A percentile compares a stretch with the other conserved stretches of the same genome.
These are phyloP conservation scores for Sardina pilchardus DNA, from an alignment of 2,113 vertebrate species.

Conservation along the genomic window DNA sequence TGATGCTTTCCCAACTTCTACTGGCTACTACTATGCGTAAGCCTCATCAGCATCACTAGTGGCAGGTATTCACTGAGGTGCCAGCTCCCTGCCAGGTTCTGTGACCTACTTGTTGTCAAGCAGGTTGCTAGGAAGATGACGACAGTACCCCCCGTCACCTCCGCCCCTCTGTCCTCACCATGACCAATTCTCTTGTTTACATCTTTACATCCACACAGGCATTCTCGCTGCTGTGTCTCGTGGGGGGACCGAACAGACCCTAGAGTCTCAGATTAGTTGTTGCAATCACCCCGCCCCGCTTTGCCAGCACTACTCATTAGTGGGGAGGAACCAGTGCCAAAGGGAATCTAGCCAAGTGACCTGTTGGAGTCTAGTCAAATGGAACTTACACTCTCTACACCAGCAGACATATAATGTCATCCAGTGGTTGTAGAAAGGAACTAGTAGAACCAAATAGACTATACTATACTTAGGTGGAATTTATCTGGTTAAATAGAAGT, in stretches of 20 bases:
- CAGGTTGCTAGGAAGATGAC: slow-evolving; percentile 37
- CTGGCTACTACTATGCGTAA: background rate
- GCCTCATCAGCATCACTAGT: background rate
- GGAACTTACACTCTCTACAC: background rate
- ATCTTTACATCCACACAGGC: background rate
- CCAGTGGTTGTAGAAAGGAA: background rate
- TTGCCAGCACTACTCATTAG: background rate
- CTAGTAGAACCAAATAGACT: background rate
- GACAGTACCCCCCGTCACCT: slow-evolving; percentile 5
- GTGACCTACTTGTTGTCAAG: slow-evolving; percentile 32
- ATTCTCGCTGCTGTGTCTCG: background rate
- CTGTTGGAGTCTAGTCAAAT: background rate
- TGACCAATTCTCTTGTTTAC: slow-evolving; percentile 24
- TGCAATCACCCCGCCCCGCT: background rate
- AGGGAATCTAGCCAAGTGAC: background rate
- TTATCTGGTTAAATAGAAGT: background rate
- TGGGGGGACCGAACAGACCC: background rate
- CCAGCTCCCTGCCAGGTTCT: background rate
- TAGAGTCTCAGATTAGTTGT: background rate
- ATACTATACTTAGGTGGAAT: background rate
- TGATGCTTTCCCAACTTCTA: background rate
- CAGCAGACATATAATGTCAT: background rate
- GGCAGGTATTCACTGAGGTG: background rate
- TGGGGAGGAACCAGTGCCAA: background rate
- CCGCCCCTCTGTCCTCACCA: background rate